Conservation (phyloP, 2,797 vertebrate species). For the Pterois miles region DNA sequence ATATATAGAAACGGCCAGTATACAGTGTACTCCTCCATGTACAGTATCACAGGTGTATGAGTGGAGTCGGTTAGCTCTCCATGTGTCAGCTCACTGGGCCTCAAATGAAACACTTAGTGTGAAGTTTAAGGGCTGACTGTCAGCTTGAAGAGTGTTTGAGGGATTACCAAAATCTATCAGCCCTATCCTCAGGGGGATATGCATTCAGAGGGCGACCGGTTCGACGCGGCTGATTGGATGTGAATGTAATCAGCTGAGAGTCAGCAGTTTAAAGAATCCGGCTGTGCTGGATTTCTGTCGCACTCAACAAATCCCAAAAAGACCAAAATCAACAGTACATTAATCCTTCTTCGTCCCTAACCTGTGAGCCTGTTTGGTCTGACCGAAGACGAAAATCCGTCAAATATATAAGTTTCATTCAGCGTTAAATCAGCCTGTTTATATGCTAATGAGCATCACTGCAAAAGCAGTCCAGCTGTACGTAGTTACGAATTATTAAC, state of each 20-base stretch:
- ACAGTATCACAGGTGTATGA: no score
- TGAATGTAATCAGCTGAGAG: conserved; percentile 1
- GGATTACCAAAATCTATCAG: no score
- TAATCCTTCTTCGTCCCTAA: neutral
- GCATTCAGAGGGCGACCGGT: neutral
- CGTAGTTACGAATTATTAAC: no score
- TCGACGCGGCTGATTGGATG: neutral
- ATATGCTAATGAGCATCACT: no score
- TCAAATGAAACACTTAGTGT: neutral
- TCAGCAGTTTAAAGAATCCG: conserved; percentile 2
- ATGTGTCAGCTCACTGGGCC: neutral
- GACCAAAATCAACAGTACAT: neutral
- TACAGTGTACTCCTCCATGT: neutral
- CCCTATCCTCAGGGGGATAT: no score
- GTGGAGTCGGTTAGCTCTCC: neutral
- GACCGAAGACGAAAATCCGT: neutral
- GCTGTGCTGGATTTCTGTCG: neutral
- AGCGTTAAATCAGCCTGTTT: no score
- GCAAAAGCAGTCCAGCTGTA: no score
- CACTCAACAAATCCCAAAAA: neutral
- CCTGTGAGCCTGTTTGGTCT: neutral
- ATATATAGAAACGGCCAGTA: no score
- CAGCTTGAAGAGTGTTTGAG: neutral
- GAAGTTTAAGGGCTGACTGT: conserved; percentile 1
- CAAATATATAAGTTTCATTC: neutral